Conservation (phyloP, 2,797 vertebrate species). For the Sternotherus odoratus region DNA sequence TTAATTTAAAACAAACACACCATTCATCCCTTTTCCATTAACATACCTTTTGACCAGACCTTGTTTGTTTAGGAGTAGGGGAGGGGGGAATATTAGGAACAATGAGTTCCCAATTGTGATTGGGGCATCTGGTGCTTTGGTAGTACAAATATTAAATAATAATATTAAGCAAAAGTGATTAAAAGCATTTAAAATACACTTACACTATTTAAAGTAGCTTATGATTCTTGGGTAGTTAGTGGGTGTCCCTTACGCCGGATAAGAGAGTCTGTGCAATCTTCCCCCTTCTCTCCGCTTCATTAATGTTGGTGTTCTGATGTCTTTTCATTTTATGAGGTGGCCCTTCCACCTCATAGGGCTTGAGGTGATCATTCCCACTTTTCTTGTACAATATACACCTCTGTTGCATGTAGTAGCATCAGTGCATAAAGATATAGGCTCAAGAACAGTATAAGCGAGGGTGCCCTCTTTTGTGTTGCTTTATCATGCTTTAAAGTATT, state of each 20-base stretch:
- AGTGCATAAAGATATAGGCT: conserved; percentile 66
- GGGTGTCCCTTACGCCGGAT: not conserved
- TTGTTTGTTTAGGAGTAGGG: not conserved
- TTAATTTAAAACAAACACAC: not conserved
- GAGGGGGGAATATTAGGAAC: not conserved
- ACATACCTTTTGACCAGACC: not conserved
- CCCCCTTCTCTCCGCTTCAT: not conserved
- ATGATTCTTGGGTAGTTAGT: not conserved
- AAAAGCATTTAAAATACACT: not conserved
- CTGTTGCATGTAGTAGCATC: conserved; percentile 21
- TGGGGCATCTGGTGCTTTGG: conserved; percentile 26
- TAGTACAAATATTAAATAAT: not conserved
- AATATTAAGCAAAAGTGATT: not conserved
- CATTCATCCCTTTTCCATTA: not conserved
- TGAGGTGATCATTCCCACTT: conserved; percentile 42
- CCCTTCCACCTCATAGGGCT: conserved; percentile 9
- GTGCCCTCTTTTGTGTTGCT: conserved; percentile 30
- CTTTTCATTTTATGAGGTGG: conserved; percentile 24
- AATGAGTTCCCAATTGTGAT: not conserved
- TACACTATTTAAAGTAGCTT: not conserved
- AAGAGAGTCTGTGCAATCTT: not conserved
- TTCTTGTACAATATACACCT: conserved; percentile 17
- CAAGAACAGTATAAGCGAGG: conserved; percentile 29
- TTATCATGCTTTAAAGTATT: conserved; percentile 75
- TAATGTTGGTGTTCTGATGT: not conserved